Evolutionary conservation across 2,888 invertebrate species (phyloP).

Genomic region (Creontiades dilutus): DNA sequence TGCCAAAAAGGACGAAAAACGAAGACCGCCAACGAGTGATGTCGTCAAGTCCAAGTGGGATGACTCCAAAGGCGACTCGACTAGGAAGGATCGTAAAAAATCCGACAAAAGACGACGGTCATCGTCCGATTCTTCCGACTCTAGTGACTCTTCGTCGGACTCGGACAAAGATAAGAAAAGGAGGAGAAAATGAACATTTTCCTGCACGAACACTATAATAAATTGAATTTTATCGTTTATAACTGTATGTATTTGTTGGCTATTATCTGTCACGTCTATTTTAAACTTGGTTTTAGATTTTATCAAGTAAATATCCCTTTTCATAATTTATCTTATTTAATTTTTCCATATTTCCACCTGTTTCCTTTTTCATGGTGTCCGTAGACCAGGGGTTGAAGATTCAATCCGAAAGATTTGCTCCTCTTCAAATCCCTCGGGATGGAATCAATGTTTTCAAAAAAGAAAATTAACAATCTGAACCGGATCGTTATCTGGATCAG

Average conservation of each 20-base stretch:
- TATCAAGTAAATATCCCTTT: background rate
- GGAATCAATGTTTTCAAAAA: too few species aligned
- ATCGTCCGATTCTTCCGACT: conserved; percentile 15
- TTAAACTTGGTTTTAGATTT: conserved; percentile 12
- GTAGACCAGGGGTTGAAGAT: too few species aligned
- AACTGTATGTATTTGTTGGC: conserved; percentile 18
- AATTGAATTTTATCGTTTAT: conserved; percentile 10
- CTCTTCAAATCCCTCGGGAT: too few species aligned
- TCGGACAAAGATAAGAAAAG: conserved; percentile 49
- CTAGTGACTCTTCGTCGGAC: conserved; percentile 47
- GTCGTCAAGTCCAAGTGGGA: conserved; percentile 64
- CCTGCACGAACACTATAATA: background rate
- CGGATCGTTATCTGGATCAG: too few species aligned
- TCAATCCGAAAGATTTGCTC: too few species aligned
- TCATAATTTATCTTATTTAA: background rate
- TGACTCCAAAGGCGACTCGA: conserved; percentile 24
- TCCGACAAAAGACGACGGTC: conserved; percentile 29
- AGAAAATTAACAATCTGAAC: too few species aligned
- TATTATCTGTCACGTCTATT: background rate
- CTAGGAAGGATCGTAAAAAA: background rate
- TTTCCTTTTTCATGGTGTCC: too few species aligned
- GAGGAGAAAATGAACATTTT: conserved; percentile 1
- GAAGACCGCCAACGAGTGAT: background rate
- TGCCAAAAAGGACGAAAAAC: background rate
- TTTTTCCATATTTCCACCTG: too few species aligned